These are phyloP conservation scores for Pseudorectes ferrugineus DNA, from an alignment of 2,113 vertebrate genomes.

Conservation along the genomic window DNA sequence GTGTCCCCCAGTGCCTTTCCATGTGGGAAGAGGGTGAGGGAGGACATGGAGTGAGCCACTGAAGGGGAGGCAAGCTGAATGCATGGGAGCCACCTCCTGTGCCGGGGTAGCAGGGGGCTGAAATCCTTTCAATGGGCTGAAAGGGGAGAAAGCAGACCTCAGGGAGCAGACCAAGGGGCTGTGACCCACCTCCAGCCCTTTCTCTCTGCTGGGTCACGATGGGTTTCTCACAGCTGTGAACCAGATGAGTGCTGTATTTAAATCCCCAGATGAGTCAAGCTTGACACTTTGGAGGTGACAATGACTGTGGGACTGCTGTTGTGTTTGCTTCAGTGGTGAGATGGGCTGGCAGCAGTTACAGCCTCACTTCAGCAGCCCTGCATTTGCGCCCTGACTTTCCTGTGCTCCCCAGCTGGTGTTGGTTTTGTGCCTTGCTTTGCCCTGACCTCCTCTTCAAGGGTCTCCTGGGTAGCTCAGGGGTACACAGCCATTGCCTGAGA, in stretches of 20 bases:
- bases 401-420: not conserved
- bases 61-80: not conserved
- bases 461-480: not conserved
- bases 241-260: not conserved
- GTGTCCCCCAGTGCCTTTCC: not conserved
- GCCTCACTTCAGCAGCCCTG: not conserved
- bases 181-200: not conserved
- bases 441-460: not conserved
- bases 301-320: not conserved
- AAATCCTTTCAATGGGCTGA: not conserved
- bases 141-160: not conserved
- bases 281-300: not conserved
- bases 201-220: not conserved
- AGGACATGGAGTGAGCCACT: not conserved
- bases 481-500: not conserved
- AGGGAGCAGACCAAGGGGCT: not conserved
- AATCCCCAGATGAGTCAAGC: not conserved
- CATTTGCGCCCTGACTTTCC: not conserved
- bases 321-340: not conserved
- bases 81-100: accelerated
- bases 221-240: not conserved
- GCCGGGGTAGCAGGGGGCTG: accelerated
- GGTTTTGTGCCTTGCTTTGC: not conserved
- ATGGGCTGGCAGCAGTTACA: not conserved
- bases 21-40: not conserved